phyloP scores from a whole-genome alignment of 2,797 vertebrate species.

The Sebastes cheni region DNA sequence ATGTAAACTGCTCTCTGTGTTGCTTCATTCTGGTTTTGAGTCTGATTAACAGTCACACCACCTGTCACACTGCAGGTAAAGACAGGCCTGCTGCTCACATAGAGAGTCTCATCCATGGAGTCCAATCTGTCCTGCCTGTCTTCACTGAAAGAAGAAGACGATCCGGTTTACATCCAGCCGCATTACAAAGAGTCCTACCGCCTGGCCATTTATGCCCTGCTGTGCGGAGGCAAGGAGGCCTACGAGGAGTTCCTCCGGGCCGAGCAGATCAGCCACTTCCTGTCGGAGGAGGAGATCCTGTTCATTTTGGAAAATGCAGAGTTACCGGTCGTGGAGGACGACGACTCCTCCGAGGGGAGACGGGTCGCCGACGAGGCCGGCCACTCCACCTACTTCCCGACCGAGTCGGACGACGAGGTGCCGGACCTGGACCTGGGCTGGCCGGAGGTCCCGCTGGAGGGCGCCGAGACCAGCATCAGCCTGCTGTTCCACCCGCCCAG shows the following conservation, averaged over 20 bases:
- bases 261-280: constrained; percentile 87
- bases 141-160: constrained; percentile 82
- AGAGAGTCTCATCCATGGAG: constrained; percentile 78
- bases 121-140: constrained; percentile 85
- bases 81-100: neutral
- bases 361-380: constrained; percentile 50
- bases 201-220: constrained; percentile 88
- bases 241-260: constrained; percentile 89
- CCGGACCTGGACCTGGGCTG: constrained; percentile 93
- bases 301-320: constrained; percentile 87
- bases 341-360: constrained; percentile 62
- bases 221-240: constrained; percentile 87
- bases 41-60: neutral
- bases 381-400: constrained; percentile 91
- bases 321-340: constrained; percentile 56
- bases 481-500: constrained; percentile 92
- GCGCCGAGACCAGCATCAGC: constrained; percentile 85
- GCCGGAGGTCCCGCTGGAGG: constrained; percentile 82
- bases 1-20: neutral
- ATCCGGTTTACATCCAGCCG: constrained; percentile 84
- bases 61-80: constrained; percentile 37
- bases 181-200: constrained; percentile 92
- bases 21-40: neutral
- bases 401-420: constrained; percentile 89
- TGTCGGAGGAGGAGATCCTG: constrained; percentile 88